Conservation (phyloP, 1,140 invertebrate genomes). For the Centruroides vittatus region DNA sequence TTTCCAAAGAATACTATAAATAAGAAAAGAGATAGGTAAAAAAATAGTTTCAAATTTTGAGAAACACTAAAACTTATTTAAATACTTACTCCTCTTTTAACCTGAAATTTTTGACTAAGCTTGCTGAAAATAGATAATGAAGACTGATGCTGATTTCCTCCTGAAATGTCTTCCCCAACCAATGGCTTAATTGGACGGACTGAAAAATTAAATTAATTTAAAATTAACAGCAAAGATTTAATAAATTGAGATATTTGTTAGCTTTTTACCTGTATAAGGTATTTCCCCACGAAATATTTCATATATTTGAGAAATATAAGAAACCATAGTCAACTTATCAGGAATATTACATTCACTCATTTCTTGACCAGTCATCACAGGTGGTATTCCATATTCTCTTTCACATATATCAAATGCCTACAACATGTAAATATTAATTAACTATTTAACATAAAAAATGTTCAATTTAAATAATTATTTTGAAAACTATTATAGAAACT, state of each 20-base stretch:
- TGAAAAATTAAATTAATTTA: no score
- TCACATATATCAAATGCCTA: constrained; percentile 62
- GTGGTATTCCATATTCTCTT: constrained; percentile 54
- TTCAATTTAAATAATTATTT: no score
- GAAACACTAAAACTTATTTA: not conserved
- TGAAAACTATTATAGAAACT: no score
- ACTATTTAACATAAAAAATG: no score
- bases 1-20: constrained; percentile 12
- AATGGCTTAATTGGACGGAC: no score
- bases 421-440: not conserved
- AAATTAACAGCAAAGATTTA: no score
- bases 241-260: no score
- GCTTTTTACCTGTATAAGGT: constrained; percentile 31
- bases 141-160: not conserved
- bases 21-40: not conserved
- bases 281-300: constrained; percentile 67
- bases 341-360: constrained; percentile 52
- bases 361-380: constrained; percentile 68
- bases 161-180: no score
- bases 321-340: constrained; percentile 59
- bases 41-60: not conserved
- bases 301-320: constrained; percentile 75
- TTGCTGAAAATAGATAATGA: constrained; percentile 10
- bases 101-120: constrained; percentile 7
- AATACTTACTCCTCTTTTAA: constrained; percentile 6